A percentile compares a stretch with the other conserved stretches of the same genome.
Evolutionary conservation across 1,140 invertebrate genomes (phyloP).

Genomic region (Thrips palmi): DNA sequence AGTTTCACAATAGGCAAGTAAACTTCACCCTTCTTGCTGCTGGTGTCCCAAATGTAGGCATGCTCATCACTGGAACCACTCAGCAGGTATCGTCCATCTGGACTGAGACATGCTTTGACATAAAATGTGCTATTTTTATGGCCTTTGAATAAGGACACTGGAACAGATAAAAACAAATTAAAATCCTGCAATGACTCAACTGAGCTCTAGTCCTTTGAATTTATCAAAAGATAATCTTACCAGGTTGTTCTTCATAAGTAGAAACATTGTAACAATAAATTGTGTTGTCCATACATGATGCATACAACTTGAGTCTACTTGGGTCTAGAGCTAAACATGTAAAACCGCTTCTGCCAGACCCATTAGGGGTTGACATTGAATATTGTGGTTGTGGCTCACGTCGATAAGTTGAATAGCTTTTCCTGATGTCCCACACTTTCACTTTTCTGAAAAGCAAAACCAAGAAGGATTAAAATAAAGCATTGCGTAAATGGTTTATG

Average conservation of each 20-base stretch:
- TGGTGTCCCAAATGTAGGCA: slow-evolving; percentile 68
- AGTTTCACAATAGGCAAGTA: slow-evolving; percentile 39
- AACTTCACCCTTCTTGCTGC: slow-evolving; percentile 26
- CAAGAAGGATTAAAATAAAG: neutral
- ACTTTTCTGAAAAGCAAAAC: slow-evolving; percentile 31
- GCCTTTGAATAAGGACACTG: slow-evolving; percentile 31
- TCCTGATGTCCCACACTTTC: slow-evolving; percentile 74
- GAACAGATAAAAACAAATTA: slow-evolving; percentile 10
- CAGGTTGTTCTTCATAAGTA: slow-evolving; percentile 43
- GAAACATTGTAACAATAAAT: slow-evolving; percentile 71
- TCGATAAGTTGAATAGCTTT: slow-evolving; percentile 49
- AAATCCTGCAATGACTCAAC: neutral
- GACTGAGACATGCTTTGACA: slow-evolving; percentile 60
- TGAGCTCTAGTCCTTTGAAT: neutral
- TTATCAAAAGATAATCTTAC: slow-evolving; percentile 20
- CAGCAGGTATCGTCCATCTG: slow-evolving; percentile 55
- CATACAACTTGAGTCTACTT: slow-evolving; percentile 47
- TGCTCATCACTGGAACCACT: slow-evolving; percentile 69
- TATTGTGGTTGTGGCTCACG: slow-evolving; percentile 49
- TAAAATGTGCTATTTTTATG: slow-evolving; percentile 63
- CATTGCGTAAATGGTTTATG: neutral
- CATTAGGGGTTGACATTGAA: slow-evolving; percentile 48
- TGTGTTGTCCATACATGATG: slow-evolving; percentile 66
- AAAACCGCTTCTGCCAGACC: slow-evolving; percentile 48
- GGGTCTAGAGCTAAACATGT: slow-evolving; percentile 59